These are phyloP conservation scores for Lipophrys pholis DNA, from an alignment of 2,113 vertebrate species.

Conservation along the genomic window DNA sequence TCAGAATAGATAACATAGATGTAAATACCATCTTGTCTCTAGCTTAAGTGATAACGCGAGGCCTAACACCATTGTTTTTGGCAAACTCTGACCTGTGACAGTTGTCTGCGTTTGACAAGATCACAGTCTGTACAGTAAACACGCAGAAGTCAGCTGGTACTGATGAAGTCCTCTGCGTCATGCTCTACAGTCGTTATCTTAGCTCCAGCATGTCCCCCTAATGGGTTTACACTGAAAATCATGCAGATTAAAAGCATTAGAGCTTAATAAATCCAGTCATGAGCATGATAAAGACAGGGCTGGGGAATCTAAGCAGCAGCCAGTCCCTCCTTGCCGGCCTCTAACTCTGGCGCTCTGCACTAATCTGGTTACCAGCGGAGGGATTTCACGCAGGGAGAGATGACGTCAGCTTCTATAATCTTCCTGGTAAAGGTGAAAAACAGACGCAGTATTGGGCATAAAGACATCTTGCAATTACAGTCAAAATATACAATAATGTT, in stretches of 20 bases:
- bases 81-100: constrained; percentile 61
- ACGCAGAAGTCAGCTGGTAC: constrained; percentile 30
- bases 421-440: constrained; percentile 55
- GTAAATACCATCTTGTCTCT: constrained; percentile 66
- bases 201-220: constrained; percentile 53
- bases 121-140: constrained; percentile 59
- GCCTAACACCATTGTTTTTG: constrained; percentile 72
- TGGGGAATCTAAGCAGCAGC: constrained; percentile 48
- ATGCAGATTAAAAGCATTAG: constrained; percentile 73
- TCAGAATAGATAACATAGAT: constrained; percentile 60
- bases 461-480: not conserved
- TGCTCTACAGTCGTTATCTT: constrained; percentile 51
- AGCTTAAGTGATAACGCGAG: constrained; percentile 61
- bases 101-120: constrained; percentile 69
- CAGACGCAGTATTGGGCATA: constrained; percentile 31
- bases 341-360: constrained; percentile 42
- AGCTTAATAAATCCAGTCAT: constrained; percentile 72
- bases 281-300: constrained; percentile 53
- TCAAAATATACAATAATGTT: too few species aligned
- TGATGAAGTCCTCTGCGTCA: constrained; percentile 50
- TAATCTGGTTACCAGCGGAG: constrained; percentile 69
- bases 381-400: constrained; percentile 56
- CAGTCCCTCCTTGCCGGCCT: constrained; percentile 59
- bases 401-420: constrained; percentile 39
- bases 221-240: constrained; percentile 75